Conservation (phyloP, 2,113 vertebrate species). For the Probosciger aterrimus region DNA sequence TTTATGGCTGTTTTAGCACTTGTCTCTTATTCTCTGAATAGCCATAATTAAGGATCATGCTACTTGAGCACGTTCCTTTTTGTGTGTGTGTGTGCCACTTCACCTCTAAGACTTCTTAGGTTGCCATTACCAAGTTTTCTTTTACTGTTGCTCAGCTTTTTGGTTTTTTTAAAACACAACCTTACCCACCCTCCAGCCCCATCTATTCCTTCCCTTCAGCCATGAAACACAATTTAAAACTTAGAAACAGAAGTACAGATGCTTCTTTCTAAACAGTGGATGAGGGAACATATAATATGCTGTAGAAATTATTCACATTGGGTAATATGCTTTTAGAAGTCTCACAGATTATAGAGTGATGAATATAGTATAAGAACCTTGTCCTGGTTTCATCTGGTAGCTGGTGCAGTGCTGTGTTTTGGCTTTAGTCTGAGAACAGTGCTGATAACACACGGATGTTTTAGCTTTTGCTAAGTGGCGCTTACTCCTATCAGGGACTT, state of each 20-base stretch:
- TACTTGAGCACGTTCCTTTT: neutral
- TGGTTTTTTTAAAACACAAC: neutral
- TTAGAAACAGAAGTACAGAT: neutral
- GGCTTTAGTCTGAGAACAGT: neutral
- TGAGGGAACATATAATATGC: neutral
- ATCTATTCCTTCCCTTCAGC: neutral
- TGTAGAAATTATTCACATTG: neutral
- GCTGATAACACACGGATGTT: neutral
- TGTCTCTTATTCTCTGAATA: neutral
- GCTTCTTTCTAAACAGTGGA: neutral
- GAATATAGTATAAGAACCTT: neutral
- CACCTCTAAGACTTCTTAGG: neutral
- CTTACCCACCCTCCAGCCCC: rapidly evolving
- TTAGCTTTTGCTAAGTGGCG: neutral
- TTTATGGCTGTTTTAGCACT: neutral
- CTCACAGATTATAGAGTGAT: neutral
- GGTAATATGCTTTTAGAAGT: neutral
- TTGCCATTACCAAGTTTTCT: neutral
- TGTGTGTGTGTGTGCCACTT: neutral
- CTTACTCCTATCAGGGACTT: neutral
- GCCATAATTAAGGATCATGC: neutral
- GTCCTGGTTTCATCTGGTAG: neutral
- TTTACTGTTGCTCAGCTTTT: neutral
- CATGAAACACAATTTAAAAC: neutral
- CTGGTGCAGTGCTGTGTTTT: neutral